phyloP scores from a whole-genome alignment of 2,888 invertebrate genomes.

The Acrocyrtus sp. region DNA sequence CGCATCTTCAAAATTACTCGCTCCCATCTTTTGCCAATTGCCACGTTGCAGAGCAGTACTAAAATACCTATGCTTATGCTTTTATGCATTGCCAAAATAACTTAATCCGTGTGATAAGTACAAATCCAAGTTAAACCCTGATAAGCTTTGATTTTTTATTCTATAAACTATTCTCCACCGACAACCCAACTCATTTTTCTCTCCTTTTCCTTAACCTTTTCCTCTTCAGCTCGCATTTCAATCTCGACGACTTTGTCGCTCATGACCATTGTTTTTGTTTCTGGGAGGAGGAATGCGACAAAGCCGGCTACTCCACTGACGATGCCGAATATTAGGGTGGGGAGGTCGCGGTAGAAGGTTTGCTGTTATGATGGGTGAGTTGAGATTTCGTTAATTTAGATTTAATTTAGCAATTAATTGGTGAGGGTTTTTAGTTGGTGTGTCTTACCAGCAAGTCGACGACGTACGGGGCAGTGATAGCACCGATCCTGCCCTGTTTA shows the following conservation, averaged over 20 bases:
- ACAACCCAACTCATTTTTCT: slow-evolving; percentile 19
- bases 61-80: too few species aligned
- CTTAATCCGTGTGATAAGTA: not conserved
- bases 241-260: slow-evolving; percentile 52
- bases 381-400: not conserved
- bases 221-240: slow-evolving; percentile 40
- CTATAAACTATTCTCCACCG: too few species aligned
- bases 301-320: slow-evolving; percentile 43
- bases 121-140: too few species aligned
- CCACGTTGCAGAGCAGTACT: too few species aligned
- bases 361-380: slow-evolving; percentile 52
- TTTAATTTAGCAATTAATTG: not conserved
- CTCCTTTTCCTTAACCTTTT: slow-evolving; percentile 32
- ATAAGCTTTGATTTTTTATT: too few species aligned
- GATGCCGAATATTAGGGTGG: slow-evolving; percentile 58
- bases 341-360: slow-evolving; percentile 54
- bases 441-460: slow-evolving; percentile 56
- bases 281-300: slow-evolving; percentile 55
- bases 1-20: slow-evolving; percentile 51
- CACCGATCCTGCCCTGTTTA: slow-evolving; percentile 60
- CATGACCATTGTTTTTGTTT: slow-evolving; percentile 60
- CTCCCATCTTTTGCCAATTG: slow-evolving; percentile 2
- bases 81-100: too few species aligned
- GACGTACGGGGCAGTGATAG: slow-evolving; percentile 59
- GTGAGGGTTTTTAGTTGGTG: not conserved